A percentile compares a stretch with the other conserved stretches of the same genome.
Evolutionary conservation across 2,113 vertebrate species (phyloP).

Genomic region (Brevimyrus niger): DNA sequence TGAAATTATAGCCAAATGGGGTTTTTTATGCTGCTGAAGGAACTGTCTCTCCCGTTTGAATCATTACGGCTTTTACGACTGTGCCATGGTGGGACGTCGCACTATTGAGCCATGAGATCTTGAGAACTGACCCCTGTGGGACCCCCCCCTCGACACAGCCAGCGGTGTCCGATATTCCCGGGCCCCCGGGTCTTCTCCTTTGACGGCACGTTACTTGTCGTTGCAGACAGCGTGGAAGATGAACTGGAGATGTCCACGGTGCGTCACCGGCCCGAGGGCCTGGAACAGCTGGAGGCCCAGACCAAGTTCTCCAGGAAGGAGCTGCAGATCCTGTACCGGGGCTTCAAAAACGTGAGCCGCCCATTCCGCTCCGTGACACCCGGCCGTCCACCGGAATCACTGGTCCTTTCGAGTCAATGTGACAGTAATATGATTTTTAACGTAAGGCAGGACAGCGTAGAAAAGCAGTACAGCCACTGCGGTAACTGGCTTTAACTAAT

Average conservation of each 20-base stretch:
- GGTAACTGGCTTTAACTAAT: not conserved
- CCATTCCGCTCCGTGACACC: no score
- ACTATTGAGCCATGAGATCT: not conserved
- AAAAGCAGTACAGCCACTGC: not conserved
- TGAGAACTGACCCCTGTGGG: not conserved
- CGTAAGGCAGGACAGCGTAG: not conserved
- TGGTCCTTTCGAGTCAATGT: not conserved
- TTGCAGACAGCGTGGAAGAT: constrained; percentile 93
- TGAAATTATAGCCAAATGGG: not conserved
- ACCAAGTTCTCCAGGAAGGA: constrained; percentile 96
- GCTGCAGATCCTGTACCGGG: constrained; percentile 94
- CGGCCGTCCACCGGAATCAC: not conserved
- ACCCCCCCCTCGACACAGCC: not conserved
- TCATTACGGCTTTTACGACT: not conserved
- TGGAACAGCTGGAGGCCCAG: constrained; percentile 91
- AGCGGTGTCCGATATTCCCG: not conserved
- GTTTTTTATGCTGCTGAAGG: constrained; percentile 12
- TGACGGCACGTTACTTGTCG: constrained; percentile 26
- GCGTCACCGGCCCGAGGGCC: constrained; percentile 89
- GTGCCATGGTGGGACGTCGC: not conserved
- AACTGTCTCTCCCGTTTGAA: not conserved
- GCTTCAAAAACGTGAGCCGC: constrained; percentile 92
- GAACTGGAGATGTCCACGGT: constrained; percentile 92
- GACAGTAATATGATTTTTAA: not conserved
- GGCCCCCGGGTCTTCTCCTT: not conserved